Evolutionary conservation across 1,140 invertebrate species (phyloP).

Genomic region (Neodiprion lecontei): DNA sequence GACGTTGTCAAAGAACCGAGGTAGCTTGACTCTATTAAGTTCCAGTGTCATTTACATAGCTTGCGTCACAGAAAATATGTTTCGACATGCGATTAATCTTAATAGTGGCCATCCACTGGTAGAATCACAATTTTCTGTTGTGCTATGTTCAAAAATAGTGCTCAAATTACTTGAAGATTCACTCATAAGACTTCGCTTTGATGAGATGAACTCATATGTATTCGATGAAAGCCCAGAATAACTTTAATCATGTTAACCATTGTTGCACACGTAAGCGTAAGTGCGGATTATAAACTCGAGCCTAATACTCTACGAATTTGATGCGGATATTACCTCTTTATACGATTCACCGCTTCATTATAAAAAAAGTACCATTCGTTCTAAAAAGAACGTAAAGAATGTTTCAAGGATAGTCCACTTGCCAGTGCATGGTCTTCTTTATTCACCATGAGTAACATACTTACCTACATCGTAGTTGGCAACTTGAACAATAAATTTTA

Average conservation of each 20-base stretch:
- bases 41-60: not conserved
- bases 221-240: not conserved
- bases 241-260: not conserved
- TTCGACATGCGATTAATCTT: not conserved
- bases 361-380: no score
- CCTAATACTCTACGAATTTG: no score
- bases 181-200: not conserved
- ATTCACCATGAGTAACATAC: no score
- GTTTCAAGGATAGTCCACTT: no score
- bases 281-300: slow-evolving; percentile 26
- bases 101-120: not conserved
- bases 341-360: no score
- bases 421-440: no score
- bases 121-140: not conserved
- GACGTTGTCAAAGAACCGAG: not conserved
- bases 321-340: no score
- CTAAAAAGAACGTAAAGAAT: no score
- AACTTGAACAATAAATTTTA: no score
- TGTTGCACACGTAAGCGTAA: no score
- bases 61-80: not conserved
- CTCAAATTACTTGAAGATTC: not conserved
- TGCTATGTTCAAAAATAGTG: not conserved
- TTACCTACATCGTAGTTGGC: no score
- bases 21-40: not conserved
- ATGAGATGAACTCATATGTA: not conserved